These are phyloP conservation scores for Pseudocheirus occidentalis DNA, from an alignment of 2,797 vertebrate genomes.

Conservation along the genomic window DNA sequence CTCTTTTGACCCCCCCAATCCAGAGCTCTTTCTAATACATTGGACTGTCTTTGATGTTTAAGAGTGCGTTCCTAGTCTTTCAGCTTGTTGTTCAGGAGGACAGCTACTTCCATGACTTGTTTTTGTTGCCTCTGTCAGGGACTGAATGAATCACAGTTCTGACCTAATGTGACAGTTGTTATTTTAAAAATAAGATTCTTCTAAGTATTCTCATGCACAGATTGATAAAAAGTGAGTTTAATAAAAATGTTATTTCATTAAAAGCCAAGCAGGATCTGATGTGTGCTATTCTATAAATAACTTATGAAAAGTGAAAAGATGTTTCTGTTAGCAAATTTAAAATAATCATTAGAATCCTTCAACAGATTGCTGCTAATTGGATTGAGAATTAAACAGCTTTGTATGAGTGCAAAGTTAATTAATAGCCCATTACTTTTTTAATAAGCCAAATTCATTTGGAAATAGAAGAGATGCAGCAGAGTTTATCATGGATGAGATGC, in stretches of 20 bases:
- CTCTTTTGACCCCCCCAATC: background rate
- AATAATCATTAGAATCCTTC: slow-evolving; percentile 89
- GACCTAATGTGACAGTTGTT: slow-evolving; percentile 45
- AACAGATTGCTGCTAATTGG: slow-evolving; percentile 89
- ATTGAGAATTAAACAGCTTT: slow-evolving; percentile 89
- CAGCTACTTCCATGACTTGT: background rate
- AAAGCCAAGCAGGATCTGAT: slow-evolving; percentile 73
- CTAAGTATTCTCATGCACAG: slow-evolving; percentile 48
- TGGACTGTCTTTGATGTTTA: background rate
- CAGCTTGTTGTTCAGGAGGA: background rate
- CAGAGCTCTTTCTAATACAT: background rate
- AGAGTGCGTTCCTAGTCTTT: background rate
- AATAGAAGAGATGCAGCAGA: slow-evolving; percentile 83
- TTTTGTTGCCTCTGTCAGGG: slow-evolving; percentile 24
- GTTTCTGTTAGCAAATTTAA: slow-evolving; percentile 89
- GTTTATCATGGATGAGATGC: slow-evolving; percentile 79
- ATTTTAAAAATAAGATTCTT: slow-evolving; percentile 31
- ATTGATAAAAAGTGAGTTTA: slow-evolving; percentile 58
- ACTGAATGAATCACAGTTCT: background rate
- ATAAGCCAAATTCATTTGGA: slow-evolving; percentile 86
- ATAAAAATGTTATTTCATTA: slow-evolving; percentile 81
- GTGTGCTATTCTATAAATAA: slow-evolving; percentile 84
- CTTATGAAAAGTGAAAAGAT: slow-evolving; percentile 86
- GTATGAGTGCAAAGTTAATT: slow-evolving; percentile 89
- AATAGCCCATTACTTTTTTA: slow-evolving; percentile 91